Percentiles rank a stretch among this genome's conserved stretches.
Evolutionary conservation across 1,140 invertebrate genomes (phyloP).

Genomic region (Caenorhabditis inopinata): DNA sequence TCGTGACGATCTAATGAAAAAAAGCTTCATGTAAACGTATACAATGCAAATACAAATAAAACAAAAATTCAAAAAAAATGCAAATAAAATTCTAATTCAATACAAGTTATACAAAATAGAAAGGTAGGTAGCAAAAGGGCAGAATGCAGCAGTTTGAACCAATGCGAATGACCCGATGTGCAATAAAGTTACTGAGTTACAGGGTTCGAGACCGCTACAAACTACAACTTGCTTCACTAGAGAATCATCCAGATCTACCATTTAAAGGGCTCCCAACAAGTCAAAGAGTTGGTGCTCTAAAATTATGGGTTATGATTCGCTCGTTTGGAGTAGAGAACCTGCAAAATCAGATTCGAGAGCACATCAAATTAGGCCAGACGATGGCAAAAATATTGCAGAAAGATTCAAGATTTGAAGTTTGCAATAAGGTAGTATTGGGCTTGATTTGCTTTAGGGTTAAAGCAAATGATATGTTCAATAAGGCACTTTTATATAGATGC

Average conservation of each 20-base stretch:
- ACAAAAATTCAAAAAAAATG: too few relatives aligned
- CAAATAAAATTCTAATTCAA: too few relatives aligned
- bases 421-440: conserved; percentile 6
- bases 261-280: conserved; percentile 3
- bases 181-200: too few relatives aligned
- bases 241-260: conserved; percentile 15
- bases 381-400: conserved; percentile 2
- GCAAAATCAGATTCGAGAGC: neutral
- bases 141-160: too few relatives aligned
- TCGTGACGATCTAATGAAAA: too few relatives aligned
- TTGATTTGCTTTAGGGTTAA: conserved; percentile 2
- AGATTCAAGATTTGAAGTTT: conserved; percentile 1
- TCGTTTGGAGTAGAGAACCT: conserved; percentile 6
- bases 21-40: too few relatives aligned
- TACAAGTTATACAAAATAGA: too few relatives aligned
- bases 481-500: conserved; percentile 2
- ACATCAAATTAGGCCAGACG: neutral
- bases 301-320: conserved; percentile 14
- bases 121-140: too few relatives aligned
- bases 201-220: conserved; percentile 3
- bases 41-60: too few relatives aligned
- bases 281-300: neutral
- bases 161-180: too few relatives aligned
- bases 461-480: conserved; percentile 6
- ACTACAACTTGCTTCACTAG: neutral